Conservation (phyloP, 2,797 vertebrate genomes). For the Intellagama lesueurii region DNA sequence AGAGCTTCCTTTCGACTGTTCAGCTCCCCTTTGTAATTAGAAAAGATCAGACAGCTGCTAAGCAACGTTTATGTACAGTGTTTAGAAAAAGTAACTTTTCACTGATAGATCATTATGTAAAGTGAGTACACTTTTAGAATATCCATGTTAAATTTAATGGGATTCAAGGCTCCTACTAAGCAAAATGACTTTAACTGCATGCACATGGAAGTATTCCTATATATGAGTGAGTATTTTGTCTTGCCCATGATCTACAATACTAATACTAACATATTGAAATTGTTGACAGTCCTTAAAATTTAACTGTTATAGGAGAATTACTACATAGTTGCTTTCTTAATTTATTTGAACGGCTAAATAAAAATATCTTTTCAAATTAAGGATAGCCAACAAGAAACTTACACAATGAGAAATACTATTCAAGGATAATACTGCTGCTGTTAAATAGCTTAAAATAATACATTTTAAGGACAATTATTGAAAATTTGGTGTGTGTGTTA, state of each 20-base stretch:
- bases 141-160: neutral
- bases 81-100: neutral
- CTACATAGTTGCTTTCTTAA: too few relatives aligned
- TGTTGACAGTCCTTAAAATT: too few relatives aligned
- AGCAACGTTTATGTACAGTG: neutral
- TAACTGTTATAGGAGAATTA: too few relatives aligned
- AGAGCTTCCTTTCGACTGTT: conserved; percentile 50
- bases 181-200: neutral
- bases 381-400: too few relatives aligned
- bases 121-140: neutral
- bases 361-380: too few relatives aligned
- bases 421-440: too few relatives aligned
- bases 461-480: too few relatives aligned
- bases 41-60: conserved; percentile 27
- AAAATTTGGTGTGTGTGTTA: too few relatives aligned
- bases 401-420: too few relatives aligned
- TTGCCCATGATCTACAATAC: neutral
- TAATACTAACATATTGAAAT: neutral
- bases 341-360: too few relatives aligned
- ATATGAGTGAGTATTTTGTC: neutral
- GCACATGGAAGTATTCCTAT: neutral
- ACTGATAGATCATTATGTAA: neutral
- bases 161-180: conserved; percentile 9
- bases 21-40: conserved; percentile 62
- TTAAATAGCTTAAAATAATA: too few relatives aligned